Evolutionary conservation across 2,797 vertebrate species (phyloP).

Genomic region (Toxotes lorentzi): DNA sequence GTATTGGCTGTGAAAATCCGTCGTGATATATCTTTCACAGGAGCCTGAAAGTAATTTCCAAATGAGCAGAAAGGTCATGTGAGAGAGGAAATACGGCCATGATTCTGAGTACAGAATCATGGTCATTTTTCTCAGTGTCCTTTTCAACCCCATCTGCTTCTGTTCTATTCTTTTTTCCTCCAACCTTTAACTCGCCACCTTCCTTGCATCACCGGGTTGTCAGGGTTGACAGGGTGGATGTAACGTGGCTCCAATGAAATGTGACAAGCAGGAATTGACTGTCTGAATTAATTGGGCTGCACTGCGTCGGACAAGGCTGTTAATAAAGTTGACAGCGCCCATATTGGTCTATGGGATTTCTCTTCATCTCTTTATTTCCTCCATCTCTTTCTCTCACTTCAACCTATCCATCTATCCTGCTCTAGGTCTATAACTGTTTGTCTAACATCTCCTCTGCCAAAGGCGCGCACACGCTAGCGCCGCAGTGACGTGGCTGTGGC

Average conservation of each 20-base stretch:
- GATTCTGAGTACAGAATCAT: background rate
- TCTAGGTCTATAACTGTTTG: slow-evolving; percentile 44
- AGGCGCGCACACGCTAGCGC: background rate
- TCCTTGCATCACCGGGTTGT: slow-evolving; percentile 39
- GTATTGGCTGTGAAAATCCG: slow-evolving; percentile 49
- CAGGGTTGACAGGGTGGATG: slow-evolving; percentile 55
- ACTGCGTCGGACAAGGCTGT: slow-evolving; percentile 53
- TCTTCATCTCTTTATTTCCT: slow-evolving; percentile 21
- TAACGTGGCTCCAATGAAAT: slow-evolving; percentile 68
- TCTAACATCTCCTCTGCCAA: background rate
- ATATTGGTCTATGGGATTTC: slow-evolving; percentile 55
- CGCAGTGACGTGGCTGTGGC: slow-evolving; percentile 34
- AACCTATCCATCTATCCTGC: slow-evolving; percentile 27
- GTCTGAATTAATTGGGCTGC: slow-evolving; percentile 75
- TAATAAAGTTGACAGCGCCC: slow-evolving; percentile 71
- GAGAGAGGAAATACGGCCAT: slow-evolving; percentile 11
- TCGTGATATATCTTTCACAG: slow-evolving; percentile 50
- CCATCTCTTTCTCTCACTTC: slow-evolving; percentile 31
- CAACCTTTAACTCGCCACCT: slow-evolving; percentile 31
- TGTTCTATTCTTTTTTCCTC: background rate
- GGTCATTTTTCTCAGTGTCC: slow-evolving; percentile 16
- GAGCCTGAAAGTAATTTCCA: slow-evolving; percentile 35
- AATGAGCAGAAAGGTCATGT: slow-evolving; percentile 29
- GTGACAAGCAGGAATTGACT: slow-evolving; percentile 74
- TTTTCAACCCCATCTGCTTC: slow-evolving; percentile 26